These are phyloP conservation scores for Bombus balteatus DNA, from an alignment of 1,140 invertebrate species.

Conservation along the genomic window DNA sequence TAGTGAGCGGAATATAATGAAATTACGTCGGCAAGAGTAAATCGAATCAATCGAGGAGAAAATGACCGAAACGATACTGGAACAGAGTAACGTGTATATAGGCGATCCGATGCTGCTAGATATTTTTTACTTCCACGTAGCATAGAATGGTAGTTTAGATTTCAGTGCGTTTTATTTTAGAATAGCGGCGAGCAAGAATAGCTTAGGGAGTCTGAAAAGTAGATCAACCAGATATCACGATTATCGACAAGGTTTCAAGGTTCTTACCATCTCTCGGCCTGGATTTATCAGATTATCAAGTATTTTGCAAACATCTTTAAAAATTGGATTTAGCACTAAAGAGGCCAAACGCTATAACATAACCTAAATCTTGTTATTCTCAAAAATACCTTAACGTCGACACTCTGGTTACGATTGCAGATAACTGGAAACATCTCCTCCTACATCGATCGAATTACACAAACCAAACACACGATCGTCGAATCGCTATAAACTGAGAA, in stretches of 20 bases:
- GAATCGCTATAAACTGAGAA: no score
- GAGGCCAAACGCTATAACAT: no score
- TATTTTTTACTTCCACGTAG: neutral
- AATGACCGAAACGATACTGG: no score
- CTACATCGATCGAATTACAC: neutral
- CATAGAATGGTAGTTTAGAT: no score
- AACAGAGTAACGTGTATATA: no score
- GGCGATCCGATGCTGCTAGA: neutral
- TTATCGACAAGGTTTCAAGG: neutral
- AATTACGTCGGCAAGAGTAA: no score
- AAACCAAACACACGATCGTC: no score
- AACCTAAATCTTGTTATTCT: neutral
- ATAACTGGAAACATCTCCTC: neutral
- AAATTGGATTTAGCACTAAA: neutral
- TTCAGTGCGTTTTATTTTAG: neutral
- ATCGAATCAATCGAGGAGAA: no score
- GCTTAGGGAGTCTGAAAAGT: neutral
- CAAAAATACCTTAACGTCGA: neutral
- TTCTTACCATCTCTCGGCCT: neutral
- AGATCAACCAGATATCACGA: neutral
- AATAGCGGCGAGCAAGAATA: neutral
- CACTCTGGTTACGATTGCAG: rapidly evolving
- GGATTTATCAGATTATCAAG: neutral
- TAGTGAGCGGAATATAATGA: no score
- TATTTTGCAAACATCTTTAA: neutral